Evolutionary conservation across 1,140 invertebrate species (phyloP), one percentile per base, ranked within the genome.

Genomic region (Procambarus clarkii): DNA sequence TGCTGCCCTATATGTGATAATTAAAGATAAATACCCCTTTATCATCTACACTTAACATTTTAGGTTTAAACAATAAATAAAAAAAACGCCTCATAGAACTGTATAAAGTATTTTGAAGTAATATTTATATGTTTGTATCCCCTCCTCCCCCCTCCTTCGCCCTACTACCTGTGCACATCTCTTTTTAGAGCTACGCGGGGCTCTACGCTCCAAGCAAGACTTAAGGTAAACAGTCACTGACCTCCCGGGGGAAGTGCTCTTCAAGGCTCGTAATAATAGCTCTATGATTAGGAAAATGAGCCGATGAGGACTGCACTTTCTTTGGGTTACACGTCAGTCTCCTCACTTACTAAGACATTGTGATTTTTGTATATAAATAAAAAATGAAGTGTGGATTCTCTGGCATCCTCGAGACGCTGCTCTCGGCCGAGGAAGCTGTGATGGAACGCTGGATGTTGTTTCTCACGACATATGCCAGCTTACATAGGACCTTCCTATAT

Each of bases 61-160:
- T 74, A 74, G 69, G 69, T 74, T 74, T 69, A 13, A 69, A 69
- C 0, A 11, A 69, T 54, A 54, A 64, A 64, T 64, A 58, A 9
- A 15, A 69, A 74, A 74, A 11, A 74, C 2, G 45, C 44, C 78
- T 48, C 78, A 80, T 80, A 80, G 80, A 82, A 60, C 3, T 82
- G 80, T 82, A 82, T 82, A 82, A 82, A 82, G 80, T 82, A 82
- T 82, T 82, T 82, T 82, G 50, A 82, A 82, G 50, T 34, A 82
- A 82, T 60, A 82, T 82, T 60, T 82, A 82, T 60, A 60, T 82
- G 60, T 60, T n/a, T 82, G 8, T 60, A 54, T 7, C 46, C 78
- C 78, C 78, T 50, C n/a, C 46, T 50, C n/a, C n/a, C 18, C n/a
- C 11, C n/a, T n/a, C 48, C 8, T 77, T 44, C 9, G 3, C 18